Evolutionary conservation across 2,113 vertebrate species (phyloP).

Genomic region (Channa maculata): DNA sequence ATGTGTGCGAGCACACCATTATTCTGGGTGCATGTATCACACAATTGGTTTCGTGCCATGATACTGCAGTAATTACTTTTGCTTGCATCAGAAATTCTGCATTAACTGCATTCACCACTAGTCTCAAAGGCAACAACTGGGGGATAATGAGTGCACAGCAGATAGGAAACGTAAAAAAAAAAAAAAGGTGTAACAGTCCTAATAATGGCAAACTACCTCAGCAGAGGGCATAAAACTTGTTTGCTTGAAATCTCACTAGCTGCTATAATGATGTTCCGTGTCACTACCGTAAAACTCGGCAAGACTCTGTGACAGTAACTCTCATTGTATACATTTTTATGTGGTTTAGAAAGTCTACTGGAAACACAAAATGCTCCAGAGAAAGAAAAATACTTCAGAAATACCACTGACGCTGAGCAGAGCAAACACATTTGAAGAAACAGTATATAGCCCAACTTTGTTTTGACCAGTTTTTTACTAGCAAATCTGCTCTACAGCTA

Average conservation of each 20-base stretch:
- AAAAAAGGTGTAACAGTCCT: constrained; percentile 1
- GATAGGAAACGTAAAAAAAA: constrained; percentile 1
- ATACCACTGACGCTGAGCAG: no score
- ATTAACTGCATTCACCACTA: constrained; percentile 23
- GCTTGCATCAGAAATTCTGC: constrained; percentile 15
- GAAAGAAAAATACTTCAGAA: no score
- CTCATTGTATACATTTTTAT: background rate
- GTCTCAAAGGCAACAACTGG: constrained; percentile 35
- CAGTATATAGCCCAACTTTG: no score
- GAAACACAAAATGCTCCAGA: no score
- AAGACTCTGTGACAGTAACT: constrained; percentile 16
- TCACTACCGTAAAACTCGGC: constrained; percentile 2
- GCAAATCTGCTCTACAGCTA: no score
- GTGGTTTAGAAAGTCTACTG: no score
- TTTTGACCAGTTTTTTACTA: no score
- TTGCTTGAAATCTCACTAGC: no score
- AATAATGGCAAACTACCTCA: constrained; percentile 19
- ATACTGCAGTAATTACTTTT: constrained; percentile 33
- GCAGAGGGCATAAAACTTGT: constrained; percentile 13
- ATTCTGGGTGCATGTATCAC: no score
- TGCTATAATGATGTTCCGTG: constrained; percentile 40
- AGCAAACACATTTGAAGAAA: no score
- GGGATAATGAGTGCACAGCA: constrained; percentile 13
- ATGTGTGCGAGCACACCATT: background rate
- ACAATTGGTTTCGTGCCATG: constrained; percentile 2